Evolutionary conservation across 2,113 vertebrate genomes (phyloP).

Genomic region (Plecturocebus donacophilus): DNA sequence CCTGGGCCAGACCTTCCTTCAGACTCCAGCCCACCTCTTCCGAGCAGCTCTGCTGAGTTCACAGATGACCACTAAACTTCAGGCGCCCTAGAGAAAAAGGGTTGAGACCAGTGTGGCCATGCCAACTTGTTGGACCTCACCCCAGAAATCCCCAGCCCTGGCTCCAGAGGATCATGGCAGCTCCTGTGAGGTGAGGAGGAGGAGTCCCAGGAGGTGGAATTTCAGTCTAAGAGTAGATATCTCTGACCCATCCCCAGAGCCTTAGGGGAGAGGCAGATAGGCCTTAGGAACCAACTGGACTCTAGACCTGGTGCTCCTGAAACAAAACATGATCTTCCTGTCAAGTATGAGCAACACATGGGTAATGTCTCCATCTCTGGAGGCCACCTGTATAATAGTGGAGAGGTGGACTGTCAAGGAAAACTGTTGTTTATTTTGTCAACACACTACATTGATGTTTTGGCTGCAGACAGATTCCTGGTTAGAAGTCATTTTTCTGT

Average conservation of each 20-base stretch:
- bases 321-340: not conserved
- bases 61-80: not conserved
- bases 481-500: not conserved
- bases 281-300: not conserved
- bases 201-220: not conserved
- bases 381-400: not conserved
- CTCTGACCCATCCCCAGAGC: not conserved
- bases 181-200: slow-evolving; percentile 47
- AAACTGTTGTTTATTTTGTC: not conserved
- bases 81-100: not conserved
- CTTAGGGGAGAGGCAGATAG: not conserved
- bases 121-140: not conserved
- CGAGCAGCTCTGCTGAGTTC: not conserved
- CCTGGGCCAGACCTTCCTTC: not conserved
- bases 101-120: not conserved
- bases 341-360: not conserved
- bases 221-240: not conserved
- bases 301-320: not conserved
- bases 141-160: not conserved
- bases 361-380: not conserved
- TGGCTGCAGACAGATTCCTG: not conserved
- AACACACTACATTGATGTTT: not conserved
- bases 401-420: not conserved
- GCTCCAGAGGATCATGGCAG: not conserved
- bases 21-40: not conserved